Base-by-base conservation (phyloP, 2,888 invertebrate species). In the Alsophila aescularia region DNA sequence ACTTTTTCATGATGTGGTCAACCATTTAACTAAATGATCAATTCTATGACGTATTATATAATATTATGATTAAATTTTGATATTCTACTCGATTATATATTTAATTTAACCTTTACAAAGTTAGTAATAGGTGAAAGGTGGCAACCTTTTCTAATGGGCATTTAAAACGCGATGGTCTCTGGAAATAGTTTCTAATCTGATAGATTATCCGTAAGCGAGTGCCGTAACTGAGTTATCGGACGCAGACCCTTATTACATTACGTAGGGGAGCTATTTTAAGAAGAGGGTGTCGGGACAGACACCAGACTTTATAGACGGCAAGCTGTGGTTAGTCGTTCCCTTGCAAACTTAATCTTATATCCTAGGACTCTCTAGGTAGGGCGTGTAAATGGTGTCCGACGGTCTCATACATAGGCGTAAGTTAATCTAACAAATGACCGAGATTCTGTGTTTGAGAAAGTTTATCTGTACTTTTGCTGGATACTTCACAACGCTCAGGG, bases 231-330 rank as follows among this genome's bases (percentile, higher is more conserved):
- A 52, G 52, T 62, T 58, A 60, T 45, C 36, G 52, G 52, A 54
- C 50, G 31, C 18, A 41, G 16, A 29, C 53, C 53, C 41, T 43
- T 52, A 59, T 58, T 49, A 37, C n/a, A 51, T 62, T 59, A 54
- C 62, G 32, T 24, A 55, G 54, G 60, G 55, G 54, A 47, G 55
- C 43, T 62, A 60, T 62, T 62, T 59, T 54, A 58, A 49, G 60
- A 57, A 40, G 47, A 40, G 39, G 41, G 47, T 48, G 35, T 44
- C 27, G 37, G 43, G 43, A 44, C 13, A 60, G 56, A 57, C 49
- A 29, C 50, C 39, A 31, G 27, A 34, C 42, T 43, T 50, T 47
- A 50, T 48, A 24, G 35, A n/a, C 18, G 1, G 36, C 12, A 9
- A 24, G 31, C 5, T 52, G 53, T 41, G 43, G 48, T 43, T 49